A percentile compares a stretch with the other conserved stretches of the same genome.
Conservation (phyloP, 1,140 invertebrate species). For the Odontomachus brunneus region DNA sequence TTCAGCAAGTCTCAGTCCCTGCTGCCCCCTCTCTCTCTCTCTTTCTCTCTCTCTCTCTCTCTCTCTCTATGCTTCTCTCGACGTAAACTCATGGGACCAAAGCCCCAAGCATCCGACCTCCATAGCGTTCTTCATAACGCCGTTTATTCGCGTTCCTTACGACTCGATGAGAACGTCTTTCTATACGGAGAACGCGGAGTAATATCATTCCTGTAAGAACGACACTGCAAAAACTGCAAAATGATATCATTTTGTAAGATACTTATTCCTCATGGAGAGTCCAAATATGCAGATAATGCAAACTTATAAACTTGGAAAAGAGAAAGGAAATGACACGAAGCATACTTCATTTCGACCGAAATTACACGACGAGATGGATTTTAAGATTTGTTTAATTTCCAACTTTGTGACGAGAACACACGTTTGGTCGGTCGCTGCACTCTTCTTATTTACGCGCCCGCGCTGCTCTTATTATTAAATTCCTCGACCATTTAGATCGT, state of each 20-base stretch:
- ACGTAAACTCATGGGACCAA: conserved; percentile 33
- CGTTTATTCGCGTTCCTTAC: conserved; percentile 29
- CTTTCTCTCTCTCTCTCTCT: neutral
- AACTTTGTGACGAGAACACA: too few species aligned
- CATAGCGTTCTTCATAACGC: conserved; percentile 20
- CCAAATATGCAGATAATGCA: too few species aligned
- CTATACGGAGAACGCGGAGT: neutral
- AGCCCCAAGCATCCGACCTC: conserved; percentile 19
- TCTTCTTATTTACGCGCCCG: too few species aligned
- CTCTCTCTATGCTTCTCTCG: neutral
- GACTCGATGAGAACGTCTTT: conserved; percentile 25
- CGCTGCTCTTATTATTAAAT: neutral
- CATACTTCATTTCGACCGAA: too few species aligned
- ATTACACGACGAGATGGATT: too few species aligned
- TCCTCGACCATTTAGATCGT: conserved; percentile 6
- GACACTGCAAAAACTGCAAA: neutral
- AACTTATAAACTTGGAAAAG: too few species aligned
- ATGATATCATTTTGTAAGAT: neutral
- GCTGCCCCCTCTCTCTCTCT: too few species aligned
- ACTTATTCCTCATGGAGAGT: too few species aligned
- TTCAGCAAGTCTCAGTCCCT: conserved; percentile 12
- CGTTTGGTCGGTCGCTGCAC: too few species aligned
- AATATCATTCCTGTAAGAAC: neutral
- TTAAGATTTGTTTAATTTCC: too few species aligned
- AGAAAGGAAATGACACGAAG: too few species aligned